Evolutionary conservation across 92 coral and sea anemone genomes (phyloP), one percentile per base, ranked within the genome.

Genomic region (Actinernus sp.): DNA sequence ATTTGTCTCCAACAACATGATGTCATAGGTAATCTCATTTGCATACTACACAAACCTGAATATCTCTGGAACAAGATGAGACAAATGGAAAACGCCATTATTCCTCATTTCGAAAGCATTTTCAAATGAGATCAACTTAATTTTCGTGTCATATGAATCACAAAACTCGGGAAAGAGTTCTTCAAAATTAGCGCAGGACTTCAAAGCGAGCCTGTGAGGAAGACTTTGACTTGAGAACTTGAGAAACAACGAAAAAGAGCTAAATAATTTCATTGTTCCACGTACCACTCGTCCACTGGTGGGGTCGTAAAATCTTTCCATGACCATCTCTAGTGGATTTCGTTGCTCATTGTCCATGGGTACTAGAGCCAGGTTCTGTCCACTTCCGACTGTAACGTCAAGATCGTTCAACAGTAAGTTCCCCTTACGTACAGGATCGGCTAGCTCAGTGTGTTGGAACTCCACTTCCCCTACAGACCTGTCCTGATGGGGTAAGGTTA

Each of bases 281-380:
- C 95, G 61, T 73, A 88, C 98, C 76, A 92, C 81, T 18, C 62
- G 20, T 23, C 98, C 96, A 32, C 49, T 26, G 24, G 79, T 49
- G 33, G 95, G 98, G 59, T 88, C 92, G 29, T 79, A 84, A 61
- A 84, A 81, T 60, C 98, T 87, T 17, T 84, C 98, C 55, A 88
- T 57, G 39, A 92, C 58, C 34, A 90, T 65, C 65, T 88, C 88
- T 27, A 92, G 44, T 13, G 98, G 88, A 31, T 92, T 92, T 26
- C 74, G 46, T n/a, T 63, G 40, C 45, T 67, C 78, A 22, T 85
- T 68, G 30, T 90, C 85, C 71, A 90, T 71, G 14, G 67, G 73
- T 0, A 92, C 84, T 63, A 92, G 47, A 5, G 98, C 95, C 23
- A 88, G 45, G 10, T 62, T 88, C 28, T 67, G 71, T 3, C 96